These are phyloP conservation scores for Platygyra sinensis DNA, from an alignment of 64 coral and sea anemone genomes.

Conservation along the genomic window DNA sequence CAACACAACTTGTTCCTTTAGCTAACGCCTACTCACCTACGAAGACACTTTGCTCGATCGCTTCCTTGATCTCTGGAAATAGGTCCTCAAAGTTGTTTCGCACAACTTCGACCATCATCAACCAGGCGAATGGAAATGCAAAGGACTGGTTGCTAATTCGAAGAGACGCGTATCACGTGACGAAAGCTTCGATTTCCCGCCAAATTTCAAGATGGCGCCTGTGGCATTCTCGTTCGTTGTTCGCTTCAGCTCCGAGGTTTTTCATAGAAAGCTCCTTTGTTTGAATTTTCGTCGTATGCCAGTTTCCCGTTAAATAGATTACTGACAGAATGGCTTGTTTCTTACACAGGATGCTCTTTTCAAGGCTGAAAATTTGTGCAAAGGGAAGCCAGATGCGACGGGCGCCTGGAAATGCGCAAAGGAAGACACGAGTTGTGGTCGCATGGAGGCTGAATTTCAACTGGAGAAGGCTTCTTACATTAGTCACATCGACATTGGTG, in stretches of 20 bases:
- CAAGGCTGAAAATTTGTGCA: conserved; percentile 78
- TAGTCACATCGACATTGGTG: conserved; percentile 86
- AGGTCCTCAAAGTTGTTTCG: conserved; percentile 85
- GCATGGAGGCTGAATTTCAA: conserved; percentile 87
- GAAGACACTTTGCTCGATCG: conserved; percentile 78
- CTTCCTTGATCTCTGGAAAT: conserved; percentile 81
- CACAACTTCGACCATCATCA: conserved; percentile 81
- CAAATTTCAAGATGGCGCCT: conserved; percentile 91
- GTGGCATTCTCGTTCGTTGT: conserved; percentile 60
- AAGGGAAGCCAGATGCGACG: conserved; percentile 34
- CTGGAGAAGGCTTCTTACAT: conserved; percentile 83
- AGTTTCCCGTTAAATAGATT: background rate
- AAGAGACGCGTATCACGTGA: conserved; percentile 2
- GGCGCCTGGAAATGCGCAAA: conserved; percentile 72
- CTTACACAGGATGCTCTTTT: conserved; percentile 30
- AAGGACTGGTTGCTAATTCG: background rate
- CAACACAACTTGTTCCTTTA: background rate
- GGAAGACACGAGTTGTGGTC: conserved; percentile 53
- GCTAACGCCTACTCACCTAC: conserved; percentile 62
- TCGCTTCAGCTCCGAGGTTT: conserved; percentile 83
- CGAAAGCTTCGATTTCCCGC: conserved; percentile 21
- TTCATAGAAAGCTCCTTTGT: background rate
- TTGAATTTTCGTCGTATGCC: background rate
- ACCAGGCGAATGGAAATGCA: background rate
- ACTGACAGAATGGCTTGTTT: background rate